A percentile compares a stretch with the other conserved stretches of the same genome.
These are phyloP conservation scores for Pseudopleuronectes americanus DNA, from an alignment of 2,797 vertebrate species.

Conservation along the genomic window DNA sequence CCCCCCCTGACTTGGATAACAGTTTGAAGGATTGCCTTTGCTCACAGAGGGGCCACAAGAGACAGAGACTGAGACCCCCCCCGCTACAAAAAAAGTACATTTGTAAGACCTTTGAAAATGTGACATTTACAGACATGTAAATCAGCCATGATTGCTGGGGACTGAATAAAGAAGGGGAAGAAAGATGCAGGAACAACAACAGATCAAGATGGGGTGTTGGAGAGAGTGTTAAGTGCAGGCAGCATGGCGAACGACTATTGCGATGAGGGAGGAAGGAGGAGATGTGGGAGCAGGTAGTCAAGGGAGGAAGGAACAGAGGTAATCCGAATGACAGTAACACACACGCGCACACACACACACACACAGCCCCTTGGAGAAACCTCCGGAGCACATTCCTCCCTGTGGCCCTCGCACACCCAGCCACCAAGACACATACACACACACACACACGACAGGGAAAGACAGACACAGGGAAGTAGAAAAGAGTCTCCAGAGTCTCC, in stretches of 20 bases:
- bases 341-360: slow-evolving; percentile 16
- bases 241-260: neutral
- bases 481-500: slow-evolving; percentile 10
- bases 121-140: slow-evolving; percentile 82
- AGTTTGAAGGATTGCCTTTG: slow-evolving; percentile 35
- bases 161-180: slow-evolving; percentile 24
- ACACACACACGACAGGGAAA: slow-evolving; percentile 25
- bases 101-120: slow-evolving; percentile 71
- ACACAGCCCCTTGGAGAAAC: slow-evolving; percentile 17
- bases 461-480: neutral
- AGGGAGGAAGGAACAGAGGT: slow-evolving; percentile 12
- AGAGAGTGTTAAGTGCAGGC: slow-evolving; percentile 3
- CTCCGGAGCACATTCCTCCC: slow-evolving; percentile 60
- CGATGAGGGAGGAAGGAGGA: slow-evolving; percentile 5
- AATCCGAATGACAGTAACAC: slow-evolving; percentile 33
- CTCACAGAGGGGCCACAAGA: slow-evolving; percentile 55
- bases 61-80: slow-evolving; percentile 29
- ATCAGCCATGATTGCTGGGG: slow-evolving; percentile 54
- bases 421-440: slow-evolving; percentile 36
- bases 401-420: slow-evolving; percentile 48
- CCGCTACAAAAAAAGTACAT: slow-evolving; percentile 49
- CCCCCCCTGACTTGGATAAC: slow-evolving; percentile 41
- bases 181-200: slow-evolving; percentile 5
- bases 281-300: slow-evolving; percentile 15
- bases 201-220: neutral